Percentiles rank a stretch among this genome's conserved stretches.
Evolutionary conservation across 2,113 vertebrate species (phyloP).

Genomic region (Sprattus sprattus): DNA sequence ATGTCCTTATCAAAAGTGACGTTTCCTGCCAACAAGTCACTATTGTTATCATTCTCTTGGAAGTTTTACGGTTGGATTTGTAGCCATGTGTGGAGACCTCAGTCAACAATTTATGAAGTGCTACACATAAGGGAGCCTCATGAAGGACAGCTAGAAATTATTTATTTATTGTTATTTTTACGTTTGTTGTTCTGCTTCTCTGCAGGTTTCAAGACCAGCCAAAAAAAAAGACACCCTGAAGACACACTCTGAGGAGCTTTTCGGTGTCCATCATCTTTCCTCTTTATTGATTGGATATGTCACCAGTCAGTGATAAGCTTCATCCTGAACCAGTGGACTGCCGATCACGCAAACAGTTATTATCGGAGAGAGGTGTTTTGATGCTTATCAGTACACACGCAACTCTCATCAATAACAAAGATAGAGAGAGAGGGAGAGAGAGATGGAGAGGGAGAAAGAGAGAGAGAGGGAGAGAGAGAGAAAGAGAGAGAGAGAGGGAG

Average conservation of each 20-base stretch:
- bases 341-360: neutral
- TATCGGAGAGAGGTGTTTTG: neutral
- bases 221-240: neutral
- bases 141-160: neutral
- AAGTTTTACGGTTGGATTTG: neutral
- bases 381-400: neutral
- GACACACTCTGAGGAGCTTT: neutral
- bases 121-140: neutral
- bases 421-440: neutral
- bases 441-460: too few species aligned
- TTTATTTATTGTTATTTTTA: neutral
- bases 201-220: neutral
- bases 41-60: slow-evolving; percentile 14
- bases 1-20: slow-evolving; percentile 5
- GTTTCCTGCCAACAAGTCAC: neutral
- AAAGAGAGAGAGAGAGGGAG: neutral
- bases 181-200: neutral
- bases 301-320: neutral
- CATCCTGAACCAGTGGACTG: neutral
- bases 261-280: neutral
- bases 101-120: neutral
- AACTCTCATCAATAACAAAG: neutral
- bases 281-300: neutral
- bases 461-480: neutral
- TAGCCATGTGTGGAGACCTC: neutral